These are phyloP conservation scores for Perizoma flavofasciatum DNA, from an alignment of 2,888 invertebrate species.

Conservation along the genomic window DNA sequence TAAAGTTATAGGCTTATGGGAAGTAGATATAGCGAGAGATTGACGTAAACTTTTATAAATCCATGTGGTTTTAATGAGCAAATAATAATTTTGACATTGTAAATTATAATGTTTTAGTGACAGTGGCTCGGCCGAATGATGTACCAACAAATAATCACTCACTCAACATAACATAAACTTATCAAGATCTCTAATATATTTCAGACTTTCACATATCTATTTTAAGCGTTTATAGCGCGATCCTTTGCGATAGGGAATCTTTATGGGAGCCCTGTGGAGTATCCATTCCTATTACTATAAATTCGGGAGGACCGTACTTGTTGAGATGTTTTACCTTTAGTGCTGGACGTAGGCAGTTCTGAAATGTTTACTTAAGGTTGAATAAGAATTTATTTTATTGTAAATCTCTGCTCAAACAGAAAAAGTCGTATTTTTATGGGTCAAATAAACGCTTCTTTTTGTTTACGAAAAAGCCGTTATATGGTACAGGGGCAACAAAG, in stretches of 20 bases:
- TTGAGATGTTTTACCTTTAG: constrained; percentile 5
- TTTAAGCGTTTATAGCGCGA: constrained; percentile 6
- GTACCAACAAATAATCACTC: too few relatives aligned
- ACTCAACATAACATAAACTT: too few relatives aligned
- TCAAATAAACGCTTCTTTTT: neutral
- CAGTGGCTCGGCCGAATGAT: too few relatives aligned
- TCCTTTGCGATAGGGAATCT: constrained; percentile 18
- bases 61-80: too few relatives aligned
- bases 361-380: constrained; percentile 1
- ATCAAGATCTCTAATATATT: neutral
- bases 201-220: neutral
- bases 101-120: too few relatives aligned
- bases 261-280: constrained; percentile 22
- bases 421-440: neutral
- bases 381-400: constrained; percentile 3
- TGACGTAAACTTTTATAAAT: too few relatives aligned
- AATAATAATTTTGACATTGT: too few relatives aligned
- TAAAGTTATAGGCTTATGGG: too few relatives aligned
- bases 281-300: constrained; percentile 28
- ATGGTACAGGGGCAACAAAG: too few relatives aligned
- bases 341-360: constrained; percentile 1
- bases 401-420: too few relatives aligned
- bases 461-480: too few relatives aligned
- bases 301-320: constrained; percentile 11
- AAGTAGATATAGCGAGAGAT: too few relatives aligned